phyloP scores from a whole-genome alignment of 2,113 vertebrate genomes.

The Oreamnos americanus region DNA sequence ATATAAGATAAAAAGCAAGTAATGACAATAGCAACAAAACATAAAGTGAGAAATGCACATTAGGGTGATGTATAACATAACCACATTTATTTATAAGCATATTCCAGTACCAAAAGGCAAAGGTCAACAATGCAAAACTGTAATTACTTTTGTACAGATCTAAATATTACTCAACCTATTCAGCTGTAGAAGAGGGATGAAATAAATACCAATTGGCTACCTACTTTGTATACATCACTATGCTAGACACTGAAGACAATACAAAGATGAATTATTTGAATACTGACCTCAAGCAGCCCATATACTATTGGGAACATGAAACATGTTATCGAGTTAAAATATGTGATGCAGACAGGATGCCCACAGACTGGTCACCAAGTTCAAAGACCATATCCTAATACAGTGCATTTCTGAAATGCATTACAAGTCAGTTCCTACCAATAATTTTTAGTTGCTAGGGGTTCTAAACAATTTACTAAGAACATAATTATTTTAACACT shows the following conservation, averaged over 20 bases:
- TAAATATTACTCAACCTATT: not conserved
- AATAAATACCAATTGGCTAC: not conserved
- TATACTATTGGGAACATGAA: not conserved
- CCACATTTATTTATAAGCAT: not conserved
- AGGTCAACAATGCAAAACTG: not conserved
- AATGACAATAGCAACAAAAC: not conserved
- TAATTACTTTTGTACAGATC: not conserved
- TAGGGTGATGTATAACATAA: not conserved
- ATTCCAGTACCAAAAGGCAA: not conserved
- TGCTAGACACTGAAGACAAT: not conserved
- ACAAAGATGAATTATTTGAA: not conserved
- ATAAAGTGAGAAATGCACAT: not conserved
- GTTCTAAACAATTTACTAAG: not conserved
- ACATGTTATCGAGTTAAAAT: not conserved
- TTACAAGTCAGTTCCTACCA: not conserved
- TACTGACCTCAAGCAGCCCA: not conserved
- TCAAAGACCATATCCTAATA: not conserved
- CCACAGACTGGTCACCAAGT: not conserved
- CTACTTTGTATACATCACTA: not conserved
- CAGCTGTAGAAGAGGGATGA: not conserved
- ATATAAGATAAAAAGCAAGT: not conserved
- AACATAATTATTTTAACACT: not conserved
- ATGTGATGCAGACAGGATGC: not conserved
- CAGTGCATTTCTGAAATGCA: not conserved
- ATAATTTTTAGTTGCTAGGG: not conserved